These are phyloP conservation scores for Neomorphus geoffroyi DNA, from an alignment of 2,797 vertebrate species.

Conservation along the genomic window DNA sequence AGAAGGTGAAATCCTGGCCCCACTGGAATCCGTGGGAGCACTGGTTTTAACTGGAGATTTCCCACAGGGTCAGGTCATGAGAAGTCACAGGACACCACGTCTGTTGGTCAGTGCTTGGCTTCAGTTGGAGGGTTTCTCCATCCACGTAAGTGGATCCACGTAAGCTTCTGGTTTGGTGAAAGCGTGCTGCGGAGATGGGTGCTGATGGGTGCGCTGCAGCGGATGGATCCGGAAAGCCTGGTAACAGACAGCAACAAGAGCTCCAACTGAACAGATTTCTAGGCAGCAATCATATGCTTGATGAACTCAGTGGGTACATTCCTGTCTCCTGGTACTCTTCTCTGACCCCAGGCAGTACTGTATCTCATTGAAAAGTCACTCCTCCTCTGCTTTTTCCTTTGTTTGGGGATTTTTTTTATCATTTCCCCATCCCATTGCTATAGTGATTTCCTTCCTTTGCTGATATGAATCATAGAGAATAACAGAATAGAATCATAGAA, in stretches of 20 bases:
- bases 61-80: not conserved
- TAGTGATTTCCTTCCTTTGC: not conserved
- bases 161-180: not conserved
- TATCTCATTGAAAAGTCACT: not conserved
- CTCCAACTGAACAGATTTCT: not conserved
- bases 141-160: not conserved
- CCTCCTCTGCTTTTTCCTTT: not conserved
- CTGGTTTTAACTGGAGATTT: not conserved
- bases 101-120: not conserved
- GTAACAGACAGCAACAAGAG: not conserved
- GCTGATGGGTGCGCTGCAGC: not conserved
- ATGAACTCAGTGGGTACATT: not conserved
- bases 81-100: not conserved
- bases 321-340: not conserved
- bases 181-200: accelerated
- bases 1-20: not conserved
- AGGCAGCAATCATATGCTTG: not conserved
- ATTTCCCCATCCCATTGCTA: not conserved
- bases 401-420: not conserved
- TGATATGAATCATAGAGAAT: not conserved
- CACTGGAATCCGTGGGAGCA: accelerated
- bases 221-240: not conserved
- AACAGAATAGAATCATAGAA: no score
- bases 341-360: not conserved
- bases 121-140: not conserved